phyloP scores from a whole-genome alignment of 2,797 vertebrate genomes.

The Leucoraja ocellata region DNA sequence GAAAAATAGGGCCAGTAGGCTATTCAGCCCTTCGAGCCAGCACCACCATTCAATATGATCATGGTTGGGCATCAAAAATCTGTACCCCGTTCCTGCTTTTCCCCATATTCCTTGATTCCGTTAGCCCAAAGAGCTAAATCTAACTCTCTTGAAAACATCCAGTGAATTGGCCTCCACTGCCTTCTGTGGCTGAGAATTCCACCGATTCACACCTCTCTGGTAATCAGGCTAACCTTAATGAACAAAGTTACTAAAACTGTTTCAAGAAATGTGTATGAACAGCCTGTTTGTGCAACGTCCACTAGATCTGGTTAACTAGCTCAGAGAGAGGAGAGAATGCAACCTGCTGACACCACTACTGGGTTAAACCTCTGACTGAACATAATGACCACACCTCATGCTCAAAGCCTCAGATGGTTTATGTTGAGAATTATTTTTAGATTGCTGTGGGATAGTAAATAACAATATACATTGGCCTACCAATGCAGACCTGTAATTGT shows the following conservation, averaged over 20 bases:
- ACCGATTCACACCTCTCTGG: neutral
- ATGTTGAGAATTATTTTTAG: neutral
- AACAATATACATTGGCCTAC: neutral
- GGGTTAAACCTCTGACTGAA: neutral
- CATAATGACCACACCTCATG: neutral
- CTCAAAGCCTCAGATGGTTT: conserved; percentile 5
- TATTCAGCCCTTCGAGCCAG: too few relatives aligned
- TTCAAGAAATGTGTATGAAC: neutral
- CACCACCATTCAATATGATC: too few relatives aligned
- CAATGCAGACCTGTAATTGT: neutral
- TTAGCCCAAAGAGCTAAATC: too few relatives aligned
- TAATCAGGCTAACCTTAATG: neutral
- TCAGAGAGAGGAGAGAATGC: neutral
- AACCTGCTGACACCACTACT: neutral
- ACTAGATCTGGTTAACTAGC: conserved; percentile 10
- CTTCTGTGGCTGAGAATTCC: too few relatives aligned
- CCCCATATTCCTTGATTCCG: too few relatives aligned
- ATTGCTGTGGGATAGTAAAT: neutral
- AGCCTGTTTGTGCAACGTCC: conserved; percentile 15
- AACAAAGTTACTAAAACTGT: conserved; percentile 20
- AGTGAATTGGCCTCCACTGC: too few relatives aligned
- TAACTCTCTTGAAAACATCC: too few relatives aligned
- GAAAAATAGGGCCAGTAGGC: too few relatives aligned
- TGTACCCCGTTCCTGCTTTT: too few relatives aligned
- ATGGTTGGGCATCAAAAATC: too few relatives aligned